Evolutionary conservation across 2,113 vertebrate species (phyloP).

Genomic region (Pholis gunnellus): DNA sequence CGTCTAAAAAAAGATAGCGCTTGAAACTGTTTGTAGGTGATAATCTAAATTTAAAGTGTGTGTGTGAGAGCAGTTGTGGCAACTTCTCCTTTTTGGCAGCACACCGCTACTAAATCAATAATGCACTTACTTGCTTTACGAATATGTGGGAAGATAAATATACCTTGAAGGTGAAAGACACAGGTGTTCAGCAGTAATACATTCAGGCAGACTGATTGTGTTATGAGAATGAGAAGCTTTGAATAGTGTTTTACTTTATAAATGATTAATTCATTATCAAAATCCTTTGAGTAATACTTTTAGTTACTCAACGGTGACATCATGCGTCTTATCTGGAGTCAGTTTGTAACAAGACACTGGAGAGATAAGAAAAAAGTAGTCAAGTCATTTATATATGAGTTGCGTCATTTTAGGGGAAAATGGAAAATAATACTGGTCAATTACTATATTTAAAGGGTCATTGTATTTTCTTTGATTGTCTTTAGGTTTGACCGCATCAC

Average conservation of each 20-base stretch:
- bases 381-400: neutral
- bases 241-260: neutral
- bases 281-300: neutral
- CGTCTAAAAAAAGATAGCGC: neutral
- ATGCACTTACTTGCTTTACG: neutral
- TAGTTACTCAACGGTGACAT: neutral
- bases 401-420: neutral
- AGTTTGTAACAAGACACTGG: neutral
- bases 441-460: neutral
- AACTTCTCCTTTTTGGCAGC: neutral
- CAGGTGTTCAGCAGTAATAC: neutral
- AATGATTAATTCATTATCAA: neutral
- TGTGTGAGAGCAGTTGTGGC: neutral
- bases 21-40: neutral
- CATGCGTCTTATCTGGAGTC: neutral
- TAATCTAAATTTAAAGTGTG: neutral
- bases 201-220: neutral
- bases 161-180: neutral
- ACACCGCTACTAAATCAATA: neutral
- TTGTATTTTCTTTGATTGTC: neutral
- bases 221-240: neutral
- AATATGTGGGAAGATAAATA: neutral
- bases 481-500: conserved; percentile 79
- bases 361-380: neutral
- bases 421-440: neutral